Evolutionary conservation across 2,888 invertebrate species (phyloP), one percentile per base, ranked within the genome.

Genomic region (Helobdella robusta): DNA sequence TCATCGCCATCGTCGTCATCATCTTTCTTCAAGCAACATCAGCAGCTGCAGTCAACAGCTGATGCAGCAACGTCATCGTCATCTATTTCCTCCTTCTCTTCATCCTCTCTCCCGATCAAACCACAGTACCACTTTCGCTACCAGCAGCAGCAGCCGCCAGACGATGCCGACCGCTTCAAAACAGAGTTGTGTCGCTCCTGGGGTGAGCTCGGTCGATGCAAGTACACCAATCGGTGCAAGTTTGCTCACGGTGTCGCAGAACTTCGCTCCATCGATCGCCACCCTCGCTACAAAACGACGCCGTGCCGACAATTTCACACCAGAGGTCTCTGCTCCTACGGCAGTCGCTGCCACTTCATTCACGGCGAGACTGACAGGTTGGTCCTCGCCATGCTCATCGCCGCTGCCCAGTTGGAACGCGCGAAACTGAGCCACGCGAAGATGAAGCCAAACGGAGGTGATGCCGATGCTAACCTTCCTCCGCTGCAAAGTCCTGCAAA

Each of bases 181-280:
- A 56, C 56, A 56, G 56, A 56, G 15, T 56, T 56, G 56, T 56
- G 56, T 56, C 56, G 56, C 2, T 56, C 56, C 32, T 56, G 56
- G 56, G 56, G 32, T n/a, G 56, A 56, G 28, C 56, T 56, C 30
- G 56, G 56, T 30, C 56, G 56, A 6, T 56, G 56, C 56, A 56
- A 56, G 15, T 56, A 56, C 32, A 32, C 30, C n/a, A n/a, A 30
- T n/a, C 56, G 56, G n/a, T 56, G 56, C 56, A 56, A 56, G 28
- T 56, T 56, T 28, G 56, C 56, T 2, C 56, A 56, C 56, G 56
- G 56, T 30, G 28, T 28, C 32, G 30, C 28, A 56, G 56, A 56
- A 20, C 30, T 56, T 28, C 28, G 56, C n/a, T n/a, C 56, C 8
- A 8, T 56, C 25, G 56, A 56, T n/a, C 56, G 56, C 28, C 56